Conservation (phyloP, 2,888 invertebrate genomes). For the Branchipolynoe longqiensis region DNA sequence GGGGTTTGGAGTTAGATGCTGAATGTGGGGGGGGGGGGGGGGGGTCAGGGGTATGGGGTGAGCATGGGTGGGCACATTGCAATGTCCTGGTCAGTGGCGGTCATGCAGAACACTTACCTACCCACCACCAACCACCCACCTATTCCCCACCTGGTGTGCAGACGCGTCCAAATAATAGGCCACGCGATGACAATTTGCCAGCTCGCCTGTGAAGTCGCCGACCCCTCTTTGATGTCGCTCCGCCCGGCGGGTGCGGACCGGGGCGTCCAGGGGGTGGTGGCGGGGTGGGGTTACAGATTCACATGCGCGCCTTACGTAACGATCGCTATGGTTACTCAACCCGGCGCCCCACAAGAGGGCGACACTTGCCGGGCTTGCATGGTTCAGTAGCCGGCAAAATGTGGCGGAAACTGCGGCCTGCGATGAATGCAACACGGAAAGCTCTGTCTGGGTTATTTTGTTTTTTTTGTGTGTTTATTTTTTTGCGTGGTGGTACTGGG, state of each 20-base stretch:
- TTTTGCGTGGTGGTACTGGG: too few species aligned
- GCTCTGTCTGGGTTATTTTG: slow-evolving; percentile 49
- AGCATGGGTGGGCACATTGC: not conserved
- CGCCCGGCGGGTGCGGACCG: not conserved
- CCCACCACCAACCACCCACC: not conserved
- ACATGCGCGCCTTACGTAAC: slow-evolving; percentile 33
- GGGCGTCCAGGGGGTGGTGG: too few species aligned
- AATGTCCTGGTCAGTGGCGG: slow-evolving; percentile 41
- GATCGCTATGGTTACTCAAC: not conserved
- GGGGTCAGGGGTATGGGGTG: not conserved
- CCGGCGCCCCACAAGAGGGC: slow-evolving; percentile 30
- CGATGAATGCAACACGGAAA: not conserved
- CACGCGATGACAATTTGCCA: slow-evolving; percentile 42
- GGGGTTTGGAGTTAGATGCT: too few species aligned
- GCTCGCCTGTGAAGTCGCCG: slow-evolving; percentile 30
- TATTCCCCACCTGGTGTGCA: slow-evolving; percentile 29
- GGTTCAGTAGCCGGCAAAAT: slow-evolving; percentile 36
- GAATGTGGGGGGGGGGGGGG: too few species aligned
- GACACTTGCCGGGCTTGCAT: slow-evolving; percentile 19
- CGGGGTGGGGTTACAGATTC: not conserved
- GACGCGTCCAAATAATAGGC: slow-evolving; percentile 43
- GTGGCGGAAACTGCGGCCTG: not conserved
- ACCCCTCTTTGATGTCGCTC: slow-evolving; percentile 11
- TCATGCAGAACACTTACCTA: not conserved
- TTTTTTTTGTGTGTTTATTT: too few species aligned